Percentiles rank a stretch among this genome's conserved stretches.
These are phyloP conservation scores for Paraescarpia echinospica DNA, from an alignment of 1,140 invertebrate genomes.

Conservation along the genomic window DNA sequence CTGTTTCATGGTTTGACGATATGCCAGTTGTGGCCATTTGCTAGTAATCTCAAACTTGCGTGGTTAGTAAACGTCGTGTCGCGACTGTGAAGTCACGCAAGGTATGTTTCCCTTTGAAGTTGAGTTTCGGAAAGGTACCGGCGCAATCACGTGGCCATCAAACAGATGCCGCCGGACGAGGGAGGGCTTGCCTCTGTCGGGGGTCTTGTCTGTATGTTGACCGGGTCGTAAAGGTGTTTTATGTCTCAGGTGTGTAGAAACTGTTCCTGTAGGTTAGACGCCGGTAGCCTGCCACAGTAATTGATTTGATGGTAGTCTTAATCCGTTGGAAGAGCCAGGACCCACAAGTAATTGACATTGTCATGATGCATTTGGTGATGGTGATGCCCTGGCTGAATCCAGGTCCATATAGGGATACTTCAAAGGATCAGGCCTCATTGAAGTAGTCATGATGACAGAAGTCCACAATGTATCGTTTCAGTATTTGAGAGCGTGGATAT, in stretches of 20 bases:
- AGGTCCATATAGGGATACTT: no score
- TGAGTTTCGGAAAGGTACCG: background rate
- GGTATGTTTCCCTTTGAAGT: background rate
- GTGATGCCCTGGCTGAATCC: no score
- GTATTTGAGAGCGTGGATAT: no score
- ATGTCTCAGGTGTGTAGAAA: background rate
- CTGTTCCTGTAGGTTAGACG: background rate
- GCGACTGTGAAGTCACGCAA: background rate
- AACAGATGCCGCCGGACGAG: background rate
- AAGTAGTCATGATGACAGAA: background rate
- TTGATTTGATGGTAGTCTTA: background rate
- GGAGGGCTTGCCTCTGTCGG: background rate
- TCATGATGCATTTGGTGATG: background rate
- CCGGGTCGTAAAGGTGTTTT: background rate
- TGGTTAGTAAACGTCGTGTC: background rate
- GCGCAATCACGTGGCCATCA: background rate
- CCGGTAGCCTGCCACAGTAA: background rate
- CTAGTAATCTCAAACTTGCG: background rate
- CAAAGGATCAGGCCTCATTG: no score
- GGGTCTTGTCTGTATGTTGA: background rate
- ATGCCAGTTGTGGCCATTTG: background rate
- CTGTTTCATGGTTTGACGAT: background rate
- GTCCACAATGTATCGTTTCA: background rate
- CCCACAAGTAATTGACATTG: background rate
- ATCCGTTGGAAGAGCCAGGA: background rate